Evolutionary conservation across 2,113 vertebrate genomes (phyloP).

Genomic region (Haemorhous mexicanus): DNA sequence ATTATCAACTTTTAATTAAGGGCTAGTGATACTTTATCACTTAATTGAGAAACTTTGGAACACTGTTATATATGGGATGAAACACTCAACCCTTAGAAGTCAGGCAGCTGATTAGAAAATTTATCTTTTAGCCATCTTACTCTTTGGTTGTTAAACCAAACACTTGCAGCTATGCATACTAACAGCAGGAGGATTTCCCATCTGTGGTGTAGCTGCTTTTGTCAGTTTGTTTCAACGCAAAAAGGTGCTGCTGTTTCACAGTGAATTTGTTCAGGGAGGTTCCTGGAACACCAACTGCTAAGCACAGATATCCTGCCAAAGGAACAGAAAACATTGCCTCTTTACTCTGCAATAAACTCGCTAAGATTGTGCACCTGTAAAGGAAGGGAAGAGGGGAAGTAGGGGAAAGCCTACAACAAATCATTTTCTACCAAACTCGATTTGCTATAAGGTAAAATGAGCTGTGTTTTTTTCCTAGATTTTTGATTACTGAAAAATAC

Average conservation of each 20-base stretch:
- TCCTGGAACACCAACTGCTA: not conserved
- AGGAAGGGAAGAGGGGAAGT: not conserved
- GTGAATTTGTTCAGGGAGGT: not conserved
- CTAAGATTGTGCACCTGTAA: not conserved
- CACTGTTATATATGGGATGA: not conserved
- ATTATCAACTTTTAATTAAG: not conserved
- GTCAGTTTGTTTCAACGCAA: not conserved
- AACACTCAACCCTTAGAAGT: not conserved
- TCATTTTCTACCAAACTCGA: not conserved
- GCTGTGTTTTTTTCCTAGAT: rapidly evolving
- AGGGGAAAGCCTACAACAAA: not conserved
- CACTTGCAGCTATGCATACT: not conserved
- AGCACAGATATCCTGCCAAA: not conserved
- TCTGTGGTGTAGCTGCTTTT: not conserved
- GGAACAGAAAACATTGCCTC: not conserved
- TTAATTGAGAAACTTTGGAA: not conserved
- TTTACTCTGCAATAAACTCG: not conserved
- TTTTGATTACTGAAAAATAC: not conserved
- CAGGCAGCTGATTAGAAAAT: not conserved
- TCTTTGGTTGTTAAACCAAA: not conserved
- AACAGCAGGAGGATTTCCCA: not conserved
- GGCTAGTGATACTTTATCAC: not conserved
- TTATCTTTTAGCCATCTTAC: not conserved
- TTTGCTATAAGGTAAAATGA: not conserved
- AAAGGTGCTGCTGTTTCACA: not conserved